These are phyloP conservation scores for Phyllopteryx taeniolatus DNA, from an alignment of 2,113 vertebrate species.

Conservation along the genomic window DNA sequence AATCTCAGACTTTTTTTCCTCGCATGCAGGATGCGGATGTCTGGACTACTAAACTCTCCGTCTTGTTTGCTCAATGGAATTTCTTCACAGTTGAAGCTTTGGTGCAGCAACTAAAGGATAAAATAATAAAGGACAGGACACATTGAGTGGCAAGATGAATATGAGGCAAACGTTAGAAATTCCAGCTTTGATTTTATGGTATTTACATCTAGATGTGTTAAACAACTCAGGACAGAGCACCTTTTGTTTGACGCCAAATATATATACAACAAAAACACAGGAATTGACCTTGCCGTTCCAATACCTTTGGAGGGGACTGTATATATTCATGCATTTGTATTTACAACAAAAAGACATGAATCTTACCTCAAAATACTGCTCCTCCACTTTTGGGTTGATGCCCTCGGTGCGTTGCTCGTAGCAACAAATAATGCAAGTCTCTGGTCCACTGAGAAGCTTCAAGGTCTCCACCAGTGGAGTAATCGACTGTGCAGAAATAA, in stretches of 20 bases:
- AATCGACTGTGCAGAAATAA: conserved; percentile 77
- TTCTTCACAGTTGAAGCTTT: conserved; percentile 82
- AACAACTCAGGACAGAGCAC: too few relatives aligned
- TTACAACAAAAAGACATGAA: not conserved
- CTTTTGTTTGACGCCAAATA: too few relatives aligned
- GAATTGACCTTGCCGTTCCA: too few relatives aligned
- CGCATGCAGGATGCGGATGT: conserved; percentile 88
- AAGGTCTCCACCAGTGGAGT: conserved; percentile 87
- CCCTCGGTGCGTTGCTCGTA: conserved; percentile 93
- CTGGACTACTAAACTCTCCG: conserved; percentile 87
- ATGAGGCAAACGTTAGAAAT: not conserved
- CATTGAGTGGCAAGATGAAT: not conserved
- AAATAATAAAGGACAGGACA: conserved; percentile 6
- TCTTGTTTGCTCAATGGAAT: conserved; percentile 87
- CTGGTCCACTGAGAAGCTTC: conserved; percentile 80
- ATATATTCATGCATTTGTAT: not conserved
- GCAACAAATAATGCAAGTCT: conserved; percentile 90
- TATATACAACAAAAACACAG: too few relatives aligned
- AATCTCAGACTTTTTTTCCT: conserved; percentile 44
- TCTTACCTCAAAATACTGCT: conserved; percentile 87
- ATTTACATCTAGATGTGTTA: too few relatives aligned
- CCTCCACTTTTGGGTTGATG: conserved; percentile 90
- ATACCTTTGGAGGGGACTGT: not conserved
- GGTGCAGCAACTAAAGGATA: conserved; percentile 79
- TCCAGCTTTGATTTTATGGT: too few relatives aligned